Evolutionary conservation across 2,113 vertebrate genomes (phyloP).

Genomic region (Cariama cristata): DNA sequence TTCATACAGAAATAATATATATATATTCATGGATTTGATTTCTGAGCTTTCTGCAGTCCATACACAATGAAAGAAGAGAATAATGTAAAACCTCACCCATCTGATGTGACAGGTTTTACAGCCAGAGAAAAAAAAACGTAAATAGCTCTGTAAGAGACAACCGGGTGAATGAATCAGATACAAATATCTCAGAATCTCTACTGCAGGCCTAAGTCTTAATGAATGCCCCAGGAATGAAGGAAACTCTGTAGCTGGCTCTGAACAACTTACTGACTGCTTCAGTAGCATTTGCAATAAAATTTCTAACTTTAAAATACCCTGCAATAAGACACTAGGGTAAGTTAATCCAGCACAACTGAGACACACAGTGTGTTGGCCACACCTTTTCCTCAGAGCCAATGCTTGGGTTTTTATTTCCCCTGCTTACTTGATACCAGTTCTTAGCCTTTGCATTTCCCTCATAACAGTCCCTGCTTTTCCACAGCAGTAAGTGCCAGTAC

Average conservation of each 20-base stretch:
- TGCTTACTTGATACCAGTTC: not conserved
- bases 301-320: not conserved
- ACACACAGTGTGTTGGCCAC: not conserved
- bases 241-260: not conserved
- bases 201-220: not conserved
- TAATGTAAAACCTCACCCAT: not conserved
- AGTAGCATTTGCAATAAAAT: not conserved
- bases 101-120: not conserved
- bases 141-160: not conserved
- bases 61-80: not conserved
- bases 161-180: not conserved
- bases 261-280: not conserved
- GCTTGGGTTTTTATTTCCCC: not conserved
- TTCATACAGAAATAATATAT: not conserved
- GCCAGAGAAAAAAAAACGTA: not conserved
- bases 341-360: not conserved
- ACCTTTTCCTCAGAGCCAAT: not conserved
- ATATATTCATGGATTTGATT: not conserved
- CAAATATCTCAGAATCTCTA: not conserved
- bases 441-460: not conserved
- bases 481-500: not conserved
- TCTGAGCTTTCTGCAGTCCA: not conserved
- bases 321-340: not conserved
- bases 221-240: not conserved
- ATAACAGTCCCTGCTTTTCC: not conserved